These are phyloP conservation scores for Oncorhynchus tshawytscha DNA, from an alignment of 2,113 vertebrate species.

Conservation along the genomic window DNA sequence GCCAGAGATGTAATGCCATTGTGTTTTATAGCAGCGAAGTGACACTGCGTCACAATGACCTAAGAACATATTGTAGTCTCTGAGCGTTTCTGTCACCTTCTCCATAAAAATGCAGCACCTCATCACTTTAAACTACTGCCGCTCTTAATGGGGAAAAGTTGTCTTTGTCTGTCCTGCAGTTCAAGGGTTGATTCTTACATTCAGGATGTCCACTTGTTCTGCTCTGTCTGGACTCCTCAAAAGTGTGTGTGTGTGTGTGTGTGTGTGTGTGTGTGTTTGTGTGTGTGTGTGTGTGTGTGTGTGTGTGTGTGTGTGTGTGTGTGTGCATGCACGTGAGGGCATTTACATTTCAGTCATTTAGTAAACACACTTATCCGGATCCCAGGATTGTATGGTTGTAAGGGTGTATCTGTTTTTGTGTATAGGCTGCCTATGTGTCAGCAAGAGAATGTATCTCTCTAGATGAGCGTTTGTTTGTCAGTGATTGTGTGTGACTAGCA, in stretches of 20 bases:
- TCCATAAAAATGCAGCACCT: conserved; percentile 8
- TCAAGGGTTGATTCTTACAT: not conserved
- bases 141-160: not conserved
- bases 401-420: no score
- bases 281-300: conserved; percentile 6
- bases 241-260: not conserved
- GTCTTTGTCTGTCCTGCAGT: not conserved
- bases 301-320: not conserved
- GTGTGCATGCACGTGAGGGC: not conserved
- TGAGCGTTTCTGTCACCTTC: conserved; percentile 3
- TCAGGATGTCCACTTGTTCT: not conserved
- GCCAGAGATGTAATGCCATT: not conserved
- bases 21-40: conserved; percentile 25
- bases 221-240: not conserved
- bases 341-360: not conserved
- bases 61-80: not conserved
- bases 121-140: not conserved
- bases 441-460: not conserved
- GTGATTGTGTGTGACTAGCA: not conserved
- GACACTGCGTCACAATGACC: conserved; percentile 18
- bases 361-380: no score
- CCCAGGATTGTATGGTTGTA: no score
- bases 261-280: conserved; percentile 1
- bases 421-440: not conserved
- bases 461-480: not conserved